Evolutionary conservation across 2,888 invertebrate genomes (phyloP).

Genomic region (Diadromus collaris): DNA sequence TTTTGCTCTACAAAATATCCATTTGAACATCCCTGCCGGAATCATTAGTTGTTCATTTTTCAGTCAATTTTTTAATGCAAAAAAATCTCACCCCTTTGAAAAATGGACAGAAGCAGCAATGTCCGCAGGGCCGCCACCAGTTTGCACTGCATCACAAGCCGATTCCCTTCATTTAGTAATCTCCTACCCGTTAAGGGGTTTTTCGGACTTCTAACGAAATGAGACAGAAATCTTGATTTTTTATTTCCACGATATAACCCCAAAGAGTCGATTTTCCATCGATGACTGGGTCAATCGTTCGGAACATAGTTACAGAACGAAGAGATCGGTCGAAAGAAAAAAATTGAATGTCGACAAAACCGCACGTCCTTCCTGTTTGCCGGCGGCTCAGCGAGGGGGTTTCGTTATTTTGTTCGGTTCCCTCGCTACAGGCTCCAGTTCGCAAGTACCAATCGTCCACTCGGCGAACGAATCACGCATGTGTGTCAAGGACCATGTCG

Average conservation of each 20-base stretch:
- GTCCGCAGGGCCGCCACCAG: constrained; percentile 51
- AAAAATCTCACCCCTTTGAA: constrained; percentile 66
- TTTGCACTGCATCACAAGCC: constrained; percentile 51
- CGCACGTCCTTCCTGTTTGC: constrained; percentile 22
- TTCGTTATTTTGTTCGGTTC: constrained; percentile 19
- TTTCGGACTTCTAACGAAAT: not conserved
- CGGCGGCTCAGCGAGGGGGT: not conserved
- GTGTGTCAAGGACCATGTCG: constrained; percentile 69
- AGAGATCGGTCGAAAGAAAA: not conserved
- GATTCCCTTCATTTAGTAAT: constrained; percentile 39
- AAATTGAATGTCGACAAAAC: not conserved
- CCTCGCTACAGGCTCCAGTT: constrained; percentile 9
- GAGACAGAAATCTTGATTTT: not conserved
- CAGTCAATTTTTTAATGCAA: constrained; percentile 12
- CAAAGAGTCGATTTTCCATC: constrained; percentile 16
- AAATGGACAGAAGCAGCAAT: constrained; percentile 64
- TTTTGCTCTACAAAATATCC: not conserved
- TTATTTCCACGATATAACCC: constrained; percentile 23
- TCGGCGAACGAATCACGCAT: constrained; percentile 58
- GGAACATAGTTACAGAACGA: constrained; percentile 23
- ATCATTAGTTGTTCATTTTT: too few species aligned
- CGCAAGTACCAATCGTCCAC: constrained; percentile 49
- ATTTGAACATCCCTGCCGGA: too few species aligned
- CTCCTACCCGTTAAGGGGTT: constrained; percentile 11
- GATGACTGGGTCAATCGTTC: constrained; percentile 27